Percentiles rank a stretch among this genome's conserved stretches.
Evolutionary conservation across 2,888 invertebrate genomes (phyloP).

Genomic region (Oxystoma pomonae): DNA sequence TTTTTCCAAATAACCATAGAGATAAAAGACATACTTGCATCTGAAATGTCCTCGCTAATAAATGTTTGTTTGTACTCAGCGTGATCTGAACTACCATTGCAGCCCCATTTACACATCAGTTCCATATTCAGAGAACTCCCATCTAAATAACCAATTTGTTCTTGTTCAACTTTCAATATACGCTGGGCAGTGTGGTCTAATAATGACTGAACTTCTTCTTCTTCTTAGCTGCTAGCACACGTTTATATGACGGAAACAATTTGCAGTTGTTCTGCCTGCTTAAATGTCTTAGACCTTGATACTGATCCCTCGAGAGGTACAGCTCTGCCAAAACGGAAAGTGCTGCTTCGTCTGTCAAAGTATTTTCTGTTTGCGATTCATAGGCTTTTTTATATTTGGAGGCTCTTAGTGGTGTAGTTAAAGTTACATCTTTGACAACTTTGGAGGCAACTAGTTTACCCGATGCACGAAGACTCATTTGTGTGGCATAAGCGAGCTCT

Average conservation of each 20-base stretch:
- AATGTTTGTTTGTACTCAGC: constrained; percentile 6
- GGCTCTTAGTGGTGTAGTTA: constrained; percentile 4
- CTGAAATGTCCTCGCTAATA: constrained; percentile 2
- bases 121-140: neutral
- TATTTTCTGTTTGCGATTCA: constrained; percentile 4
- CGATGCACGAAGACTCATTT: neutral
- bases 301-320: constrained; percentile 5
- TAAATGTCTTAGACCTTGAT: constrained; percentile 3
- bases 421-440: constrained; percentile 7
- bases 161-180: constrained; percentile 4
- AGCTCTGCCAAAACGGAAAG: constrained; percentile 8
- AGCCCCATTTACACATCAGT: constrained; percentile 8
- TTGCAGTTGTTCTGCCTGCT: constrained; percentile 5
- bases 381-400: constrained; percentile 9
- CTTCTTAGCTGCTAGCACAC: constrained; percentile 9
- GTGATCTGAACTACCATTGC: constrained; percentile 3
- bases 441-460: neutral
- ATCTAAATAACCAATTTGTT: neutral
- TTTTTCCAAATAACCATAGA: no score
- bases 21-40: constrained; percentile 2
- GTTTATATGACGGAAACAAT: constrained; percentile 7
- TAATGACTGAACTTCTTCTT: constrained; percentile 8
- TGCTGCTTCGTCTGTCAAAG: constrained; percentile 7
- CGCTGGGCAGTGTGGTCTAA: constrained; percentile 9
- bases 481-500: neutral